Evolutionary conservation across 2,888 invertebrate genomes (phyloP), one percentile per base, ranked within the genome.

Genomic region (Caradrina clavipalpis): DNA sequence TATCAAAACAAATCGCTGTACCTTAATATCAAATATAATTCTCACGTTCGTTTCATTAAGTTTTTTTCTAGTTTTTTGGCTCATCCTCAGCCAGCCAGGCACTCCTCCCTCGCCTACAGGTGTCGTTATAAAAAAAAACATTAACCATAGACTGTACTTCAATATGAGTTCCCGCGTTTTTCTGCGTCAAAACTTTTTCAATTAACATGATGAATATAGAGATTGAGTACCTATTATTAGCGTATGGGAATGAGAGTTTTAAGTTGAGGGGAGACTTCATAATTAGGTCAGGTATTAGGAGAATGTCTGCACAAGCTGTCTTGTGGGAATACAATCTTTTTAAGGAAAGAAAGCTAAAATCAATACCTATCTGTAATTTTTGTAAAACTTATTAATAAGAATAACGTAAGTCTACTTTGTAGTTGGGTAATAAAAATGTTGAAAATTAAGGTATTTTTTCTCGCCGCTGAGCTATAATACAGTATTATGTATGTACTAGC

Each of bases 11-110:
- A 73, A 67, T 66, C 60, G 21, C 55, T 15, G 47, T 62, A 65
- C 19, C 57, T 67, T 53, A 72, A 70, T 67, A 78, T 75, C 72
- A 74, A 75, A 82, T 63, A 70, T 70, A 31, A 85, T 93, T 93
- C 93, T 91, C 93, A 93, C 93, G 92, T 88, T 90, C 81, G 79
- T 83, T 88, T 90, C 89, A 92, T 92, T 91, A 92, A 69, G 81
- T 89, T 91, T 92, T 90, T 87, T 65, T 47, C 21, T 17, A 61
- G 53, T 75, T 76, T 79, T 87, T 83, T 77, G 77, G 80, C 74
- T 88, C 79, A 81, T 84, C 82, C 83, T 82, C 77, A 61, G 75
- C 75, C 80, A 70, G 67, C 60, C 64, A 63, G 78, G 78, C 86
- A 45, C 45, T 45, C 45, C 89, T 88, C 88, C 87, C 88, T 84